phyloP scores from a whole-genome alignment of 2,888 invertebrate genomes.

The Drosophila demipolita region DNA sequence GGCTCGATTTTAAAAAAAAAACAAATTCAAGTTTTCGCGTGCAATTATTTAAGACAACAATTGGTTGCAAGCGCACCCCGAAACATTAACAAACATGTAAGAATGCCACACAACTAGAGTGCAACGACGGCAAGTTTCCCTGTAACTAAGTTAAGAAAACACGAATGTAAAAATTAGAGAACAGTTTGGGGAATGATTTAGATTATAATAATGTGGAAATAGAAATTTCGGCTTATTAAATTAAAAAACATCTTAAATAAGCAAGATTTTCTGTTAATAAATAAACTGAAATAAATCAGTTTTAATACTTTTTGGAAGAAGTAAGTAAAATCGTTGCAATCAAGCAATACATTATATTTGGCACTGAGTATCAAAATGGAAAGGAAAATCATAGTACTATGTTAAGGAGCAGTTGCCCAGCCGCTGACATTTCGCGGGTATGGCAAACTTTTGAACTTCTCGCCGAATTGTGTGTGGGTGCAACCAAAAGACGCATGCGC shows the following conservation, averaged over 20 bases:
- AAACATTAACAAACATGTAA: slow-evolving; percentile 29
- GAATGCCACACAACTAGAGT: not conserved
- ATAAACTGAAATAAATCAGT: not conserved
- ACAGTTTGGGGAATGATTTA: not conserved
- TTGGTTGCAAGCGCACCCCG: slow-evolving; percentile 62
- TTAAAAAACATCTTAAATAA: not conserved
- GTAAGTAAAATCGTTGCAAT: not conserved
- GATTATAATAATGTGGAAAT: not conserved
- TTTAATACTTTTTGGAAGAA: not conserved
- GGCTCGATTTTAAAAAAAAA: slow-evolving; percentile 35
- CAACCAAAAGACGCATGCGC: slow-evolving; percentile 35
- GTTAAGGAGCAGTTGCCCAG: slow-evolving; percentile 47
- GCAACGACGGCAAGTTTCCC: not conserved
- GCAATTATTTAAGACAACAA: slow-evolving; percentile 68
- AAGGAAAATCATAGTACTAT: slow-evolving; percentile 59
- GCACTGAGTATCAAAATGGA: slow-evolving; percentile 25
- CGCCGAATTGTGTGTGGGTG: slow-evolving; percentile 56
- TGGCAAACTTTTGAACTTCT: slow-evolving; percentile 55
- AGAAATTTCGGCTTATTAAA: not conserved
- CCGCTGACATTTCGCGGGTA: slow-evolving; percentile 68
- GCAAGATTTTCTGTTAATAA: not conserved
- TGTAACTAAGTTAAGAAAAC: not conserved
- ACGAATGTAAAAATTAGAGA: not conserved
- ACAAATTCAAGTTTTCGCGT: slow-evolving; percentile 36
- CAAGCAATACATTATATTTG: not conserved